phyloP scores from a whole-genome alignment of 1,140 invertebrate species.

The Drosophila repletoides region DNA sequence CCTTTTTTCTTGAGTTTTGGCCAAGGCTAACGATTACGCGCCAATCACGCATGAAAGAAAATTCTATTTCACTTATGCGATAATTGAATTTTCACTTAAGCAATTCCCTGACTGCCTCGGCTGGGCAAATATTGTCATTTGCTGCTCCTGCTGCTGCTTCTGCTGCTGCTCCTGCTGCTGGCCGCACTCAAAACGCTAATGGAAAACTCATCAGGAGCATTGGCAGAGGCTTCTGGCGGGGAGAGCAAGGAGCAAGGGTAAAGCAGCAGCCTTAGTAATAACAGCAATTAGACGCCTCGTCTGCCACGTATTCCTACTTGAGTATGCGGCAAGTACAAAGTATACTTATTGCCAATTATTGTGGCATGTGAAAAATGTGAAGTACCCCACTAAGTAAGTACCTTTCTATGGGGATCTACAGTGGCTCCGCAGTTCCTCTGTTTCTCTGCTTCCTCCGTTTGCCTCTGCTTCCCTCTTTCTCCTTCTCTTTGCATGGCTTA shows the following conservation, averaged over 20 bases:
- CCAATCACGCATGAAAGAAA: constrained; percentile 16
- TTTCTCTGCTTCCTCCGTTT: neutral
- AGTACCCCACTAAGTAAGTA: neutral
- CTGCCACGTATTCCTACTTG: neutral
- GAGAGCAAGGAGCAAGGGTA: neutral
- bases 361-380: neutral
- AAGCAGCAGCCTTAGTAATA: constrained; percentile 14
- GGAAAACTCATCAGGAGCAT: constrained; percentile 65
- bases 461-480: neutral
- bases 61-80: constrained; percentile 42
- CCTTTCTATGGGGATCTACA: no score
- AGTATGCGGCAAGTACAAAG: neutral
- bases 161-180: no score
- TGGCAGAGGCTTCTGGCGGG: neutral
- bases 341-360: constrained; percentile 21
- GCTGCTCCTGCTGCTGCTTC: no score
- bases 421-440: neutral
- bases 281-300: constrained; percentile 50
- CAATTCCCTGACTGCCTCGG: constrained; percentile 3
- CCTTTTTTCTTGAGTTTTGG: neutral
- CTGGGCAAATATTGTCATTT: constrained; percentile 57
- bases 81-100: constrained; percentile 73
- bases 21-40: constrained; percentile 18
- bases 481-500: no score
- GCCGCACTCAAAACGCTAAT: constrained; percentile 64